These are phyloP conservation scores for Haemorhous mexicanus DNA, from an alignment of 2,113 vertebrate species.

Conservation along the genomic window DNA sequence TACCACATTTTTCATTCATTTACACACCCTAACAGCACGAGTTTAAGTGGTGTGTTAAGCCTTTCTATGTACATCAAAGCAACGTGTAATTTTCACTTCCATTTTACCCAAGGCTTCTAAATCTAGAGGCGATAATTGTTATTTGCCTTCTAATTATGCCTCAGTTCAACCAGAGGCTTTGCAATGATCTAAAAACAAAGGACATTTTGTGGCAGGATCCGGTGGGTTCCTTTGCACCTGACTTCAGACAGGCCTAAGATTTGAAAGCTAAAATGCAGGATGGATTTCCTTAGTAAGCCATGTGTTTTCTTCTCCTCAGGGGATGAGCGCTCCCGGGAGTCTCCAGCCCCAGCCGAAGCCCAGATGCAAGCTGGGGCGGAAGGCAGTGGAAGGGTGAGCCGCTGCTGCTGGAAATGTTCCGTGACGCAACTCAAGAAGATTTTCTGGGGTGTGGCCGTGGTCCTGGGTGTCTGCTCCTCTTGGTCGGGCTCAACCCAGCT, in stretches of 20 bases:
- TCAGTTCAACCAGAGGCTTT: background rate
- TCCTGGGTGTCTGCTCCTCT: conserved; percentile 90
- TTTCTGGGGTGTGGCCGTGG: conserved; percentile 88
- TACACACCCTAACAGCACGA: background rate
- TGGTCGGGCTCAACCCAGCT: conserved; percentile 93
- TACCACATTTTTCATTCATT: background rate
- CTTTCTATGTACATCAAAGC: background rate
- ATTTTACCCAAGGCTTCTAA: conserved; percentile 29
- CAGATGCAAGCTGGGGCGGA: conserved; percentile 75
- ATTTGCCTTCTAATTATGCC: background rate
- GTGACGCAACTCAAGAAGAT: conserved; percentile 78
- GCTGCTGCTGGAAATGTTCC: conserved; percentile 80
- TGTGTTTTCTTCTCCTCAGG: conserved; percentile 66
- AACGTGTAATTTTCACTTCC: conserved; percentile 48
- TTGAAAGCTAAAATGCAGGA: background rate
- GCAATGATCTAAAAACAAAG: conserved; percentile 25
- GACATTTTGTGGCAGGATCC: background rate
- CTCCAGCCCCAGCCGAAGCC: conserved; percentile 79
- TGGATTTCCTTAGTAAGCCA: background rate
- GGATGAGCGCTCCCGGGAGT: conserved; percentile 87
- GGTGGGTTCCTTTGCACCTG: background rate
- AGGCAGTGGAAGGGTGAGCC: conserved; percentile 67
- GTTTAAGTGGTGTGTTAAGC: background rate
- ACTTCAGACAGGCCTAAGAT: background rate
- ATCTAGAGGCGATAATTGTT: conserved; percentile 49